A percentile compares a stretch with the other conserved stretches of the same genome.
Conservation (phyloP, 2,888 invertebrate species). For the Tiphia femorata region DNA sequence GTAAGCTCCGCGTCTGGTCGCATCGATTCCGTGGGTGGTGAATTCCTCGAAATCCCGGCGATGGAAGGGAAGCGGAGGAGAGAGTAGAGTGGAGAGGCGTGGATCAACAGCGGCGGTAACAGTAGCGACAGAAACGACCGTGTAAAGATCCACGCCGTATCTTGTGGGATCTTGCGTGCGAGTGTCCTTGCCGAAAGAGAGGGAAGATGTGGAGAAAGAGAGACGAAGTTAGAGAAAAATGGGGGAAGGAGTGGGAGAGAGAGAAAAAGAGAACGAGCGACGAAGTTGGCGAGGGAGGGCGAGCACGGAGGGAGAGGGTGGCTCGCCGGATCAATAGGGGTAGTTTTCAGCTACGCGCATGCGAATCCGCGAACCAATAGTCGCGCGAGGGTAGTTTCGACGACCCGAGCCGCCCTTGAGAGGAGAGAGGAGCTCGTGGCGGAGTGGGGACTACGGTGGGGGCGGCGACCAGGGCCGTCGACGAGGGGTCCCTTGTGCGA, state of each 20-base stretch:
- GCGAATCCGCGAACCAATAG: constrained; percentile 57
- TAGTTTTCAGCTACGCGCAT: constrained; percentile 53
- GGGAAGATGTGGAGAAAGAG: constrained; percentile 1
- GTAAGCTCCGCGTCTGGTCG: too few relatives aligned
- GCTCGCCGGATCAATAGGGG: constrained; percentile 61
- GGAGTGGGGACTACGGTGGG: constrained; percentile 19
- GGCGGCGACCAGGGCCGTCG: constrained; percentile 56
- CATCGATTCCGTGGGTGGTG: too few relatives aligned
- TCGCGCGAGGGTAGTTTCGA: constrained; percentile 52
- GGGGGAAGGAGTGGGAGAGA: constrained; percentile 10
- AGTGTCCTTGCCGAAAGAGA: constrained; percentile 47
- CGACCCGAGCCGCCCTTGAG: constrained; percentile 49
- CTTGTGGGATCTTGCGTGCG: constrained; percentile 61
- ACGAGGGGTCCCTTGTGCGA: constrained; percentile 20
- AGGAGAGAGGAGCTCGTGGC: constrained; percentile 19
- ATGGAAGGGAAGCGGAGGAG: too few relatives aligned
- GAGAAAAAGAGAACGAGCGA: constrained; percentile 2
- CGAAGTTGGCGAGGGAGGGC: neutral
- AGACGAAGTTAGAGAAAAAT: neutral
- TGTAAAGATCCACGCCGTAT: constrained; percentile 53
- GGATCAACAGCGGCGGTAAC: constrained; percentile 15
- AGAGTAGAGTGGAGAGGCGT: constrained; percentile 13
- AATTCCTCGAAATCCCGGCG: too few relatives aligned
- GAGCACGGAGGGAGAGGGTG: constrained; percentile 20
- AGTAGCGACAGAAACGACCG: constrained; percentile 25